Percentiles rank a stretch among this genome's conserved stretches.
phyloP scores from a whole-genome alignment of 1,140 invertebrate genomes.

The Papilio glaucus region DNA sequence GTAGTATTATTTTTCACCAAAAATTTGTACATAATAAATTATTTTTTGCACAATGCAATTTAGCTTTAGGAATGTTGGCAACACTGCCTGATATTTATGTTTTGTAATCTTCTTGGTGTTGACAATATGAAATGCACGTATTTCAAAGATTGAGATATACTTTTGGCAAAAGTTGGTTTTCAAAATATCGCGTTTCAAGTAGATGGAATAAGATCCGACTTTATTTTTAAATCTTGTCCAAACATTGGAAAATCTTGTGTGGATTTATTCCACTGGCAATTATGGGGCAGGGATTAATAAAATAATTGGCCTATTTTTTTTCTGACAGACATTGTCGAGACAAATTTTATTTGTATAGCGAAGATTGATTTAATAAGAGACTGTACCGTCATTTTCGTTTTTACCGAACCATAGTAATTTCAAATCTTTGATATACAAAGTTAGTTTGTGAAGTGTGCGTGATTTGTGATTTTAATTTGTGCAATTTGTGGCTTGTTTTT shows the following conservation, averaged over 20 bases:
- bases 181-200: too few species aligned
- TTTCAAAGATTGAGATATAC: neutral
- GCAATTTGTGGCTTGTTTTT: constrained; percentile 25
- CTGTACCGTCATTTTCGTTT: too few species aligned
- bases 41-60: constrained; percentile 19
- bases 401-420: too few species aligned
- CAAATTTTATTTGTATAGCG: too few species aligned
- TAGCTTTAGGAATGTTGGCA: neutral
- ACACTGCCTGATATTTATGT: neutral
- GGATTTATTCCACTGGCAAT: too few species aligned
- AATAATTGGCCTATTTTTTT: too few species aligned
- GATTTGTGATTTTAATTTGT: constrained; percentile 7
- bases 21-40: neutral
- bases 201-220: too few species aligned
- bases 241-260: too few species aligned
- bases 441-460: constrained; percentile 17
- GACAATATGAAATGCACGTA: neutral
- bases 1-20: constrained; percentile 21
- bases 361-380: too few species aligned
- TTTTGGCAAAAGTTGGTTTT: neutral
- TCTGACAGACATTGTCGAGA: too few species aligned
- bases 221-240: too few species aligned
- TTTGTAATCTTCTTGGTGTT: neutral
- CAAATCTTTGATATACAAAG: neutral
- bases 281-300: too few species aligned